Evolutionary conservation across 2,888 invertebrate species (phyloP).

Genomic region (Buathra laborator): DNA sequence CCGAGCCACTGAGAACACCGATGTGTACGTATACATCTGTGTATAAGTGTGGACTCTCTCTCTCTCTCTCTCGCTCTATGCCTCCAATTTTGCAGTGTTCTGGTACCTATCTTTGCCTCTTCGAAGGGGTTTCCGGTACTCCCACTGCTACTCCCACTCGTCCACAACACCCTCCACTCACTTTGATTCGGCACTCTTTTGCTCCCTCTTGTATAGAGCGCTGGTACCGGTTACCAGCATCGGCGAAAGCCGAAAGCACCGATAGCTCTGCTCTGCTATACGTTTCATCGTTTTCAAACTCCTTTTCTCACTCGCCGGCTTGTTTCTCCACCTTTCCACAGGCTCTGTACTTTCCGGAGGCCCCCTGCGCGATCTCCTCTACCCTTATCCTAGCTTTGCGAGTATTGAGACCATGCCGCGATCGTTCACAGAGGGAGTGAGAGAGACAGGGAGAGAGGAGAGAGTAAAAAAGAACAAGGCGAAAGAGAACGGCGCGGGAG

Average conservation of each 20-base stretch:
- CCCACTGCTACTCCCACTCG: constrained; percentile 74
- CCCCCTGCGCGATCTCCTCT: constrained; percentile 69
- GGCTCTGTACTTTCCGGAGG: constrained; percentile 20
- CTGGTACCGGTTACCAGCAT: constrained; percentile 6
- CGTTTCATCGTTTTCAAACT: background rate
- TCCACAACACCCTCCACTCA: constrained; percentile 48
- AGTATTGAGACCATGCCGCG: no score
- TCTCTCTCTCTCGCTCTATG: background rate
- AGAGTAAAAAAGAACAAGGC: constrained; percentile 51
- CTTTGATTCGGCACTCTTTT: constrained; percentile 58
- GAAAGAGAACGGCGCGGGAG: constrained; percentile 71
- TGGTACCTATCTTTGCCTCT: constrained; percentile 16
- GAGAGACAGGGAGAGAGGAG: constrained; percentile 38
- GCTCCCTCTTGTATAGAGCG: constrained; percentile 26
- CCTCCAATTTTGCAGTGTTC: constrained; percentile 20
- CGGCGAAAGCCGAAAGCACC: constrained; percentile 32
- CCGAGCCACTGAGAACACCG: constrained; percentile 71
- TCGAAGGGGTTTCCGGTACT: constrained; percentile 81
- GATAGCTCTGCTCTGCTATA: constrained; percentile 18
- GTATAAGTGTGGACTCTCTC: constrained; percentile 4
- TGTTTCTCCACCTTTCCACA: constrained; percentile 10
- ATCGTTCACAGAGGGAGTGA: constrained; percentile 15
- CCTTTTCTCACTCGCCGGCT: background rate
- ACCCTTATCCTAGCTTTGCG: constrained; percentile 65
- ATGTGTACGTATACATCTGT: background rate